phyloP scores from a whole-genome alignment of 2,797 vertebrate species.

The Liparis tanakae region DNA sequence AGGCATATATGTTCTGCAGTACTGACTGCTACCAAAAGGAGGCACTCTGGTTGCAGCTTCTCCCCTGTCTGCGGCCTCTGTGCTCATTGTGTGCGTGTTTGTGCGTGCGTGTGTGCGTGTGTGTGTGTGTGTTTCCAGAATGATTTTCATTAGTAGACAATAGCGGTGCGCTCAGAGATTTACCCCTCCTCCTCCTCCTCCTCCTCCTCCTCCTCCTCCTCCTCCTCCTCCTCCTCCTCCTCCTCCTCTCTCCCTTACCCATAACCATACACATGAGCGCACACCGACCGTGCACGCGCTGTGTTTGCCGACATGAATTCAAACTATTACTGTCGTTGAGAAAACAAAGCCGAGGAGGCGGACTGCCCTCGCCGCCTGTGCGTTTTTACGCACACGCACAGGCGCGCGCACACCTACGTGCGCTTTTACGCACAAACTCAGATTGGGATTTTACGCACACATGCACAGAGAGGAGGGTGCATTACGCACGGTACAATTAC shows the following conservation, averaged over 20 bases:
- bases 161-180: conserved; percentile 20
- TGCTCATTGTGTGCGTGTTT: neutral
- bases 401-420: neutral
- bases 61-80: neutral
- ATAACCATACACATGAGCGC: conserved; percentile 23
- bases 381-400: conserved; percentile 40
- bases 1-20: conserved; percentile 19
- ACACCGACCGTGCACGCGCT: conserved; percentile 41
- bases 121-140: conserved; percentile 24
- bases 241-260: too few species aligned
- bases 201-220: neutral
- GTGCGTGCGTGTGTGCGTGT: conserved; percentile 8
- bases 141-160: conserved; percentile 55
- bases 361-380: conserved; percentile 17
- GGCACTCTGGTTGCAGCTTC: conserved; percentile 59
- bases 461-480: neutral
- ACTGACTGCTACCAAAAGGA: conserved; percentile 14
- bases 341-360: conserved; percentile 63
- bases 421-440: conserved; percentile 45
- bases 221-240: neutral
- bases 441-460: conserved; percentile 39
- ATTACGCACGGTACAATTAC: conserved; percentile 15
- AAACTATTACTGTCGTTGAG: conserved; percentile 59
- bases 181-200: neutral
- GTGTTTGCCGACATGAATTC: conserved; percentile 71